Conservation (phyloP, 2,888 invertebrate species). For the Eupeodes luniger region DNA sequence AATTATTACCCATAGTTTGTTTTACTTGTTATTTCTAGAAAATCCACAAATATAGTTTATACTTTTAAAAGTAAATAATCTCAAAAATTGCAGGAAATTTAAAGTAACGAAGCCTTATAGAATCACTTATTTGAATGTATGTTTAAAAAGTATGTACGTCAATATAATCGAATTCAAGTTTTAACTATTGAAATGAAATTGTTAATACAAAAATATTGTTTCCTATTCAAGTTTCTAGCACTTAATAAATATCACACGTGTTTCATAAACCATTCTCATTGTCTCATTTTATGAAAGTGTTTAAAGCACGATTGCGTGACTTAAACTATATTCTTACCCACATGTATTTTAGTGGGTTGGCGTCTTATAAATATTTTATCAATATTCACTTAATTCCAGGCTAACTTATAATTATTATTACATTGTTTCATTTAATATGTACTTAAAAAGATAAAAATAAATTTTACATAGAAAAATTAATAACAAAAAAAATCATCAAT, state of each 20-base stretch:
- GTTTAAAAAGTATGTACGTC: too few relatives aligned
- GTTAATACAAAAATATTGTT: too few relatives aligned
- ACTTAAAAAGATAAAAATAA: neutral
- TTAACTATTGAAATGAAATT: neutral
- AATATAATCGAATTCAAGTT: too few relatives aligned
- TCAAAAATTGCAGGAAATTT: too few relatives aligned
- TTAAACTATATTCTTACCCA: neutral
- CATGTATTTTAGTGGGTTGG: neutral
- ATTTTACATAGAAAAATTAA: neutral
- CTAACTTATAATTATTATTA: neutral
- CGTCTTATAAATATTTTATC: neutral
- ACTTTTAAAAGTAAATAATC: too few relatives aligned
- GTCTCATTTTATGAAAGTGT: neutral
- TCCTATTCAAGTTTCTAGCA: neutral
- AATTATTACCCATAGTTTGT: too few relatives aligned
- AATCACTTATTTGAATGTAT: too few relatives aligned
- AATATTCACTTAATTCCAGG: constrained; percentile 1
- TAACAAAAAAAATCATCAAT: neutral
- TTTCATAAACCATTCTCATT: neutral
- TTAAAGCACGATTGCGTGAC: neutral
- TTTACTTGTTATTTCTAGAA: too few relatives aligned
- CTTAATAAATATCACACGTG: neutral
- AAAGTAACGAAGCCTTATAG: too few relatives aligned
- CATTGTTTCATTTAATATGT: neutral
- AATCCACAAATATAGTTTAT: too few relatives aligned